A percentile compares a stretch with the other conserved stretches of the same genome.
phyloP scores from a whole-genome alignment of 1,140 invertebrate genomes.

The Choristoneura fumiferana region DNA sequence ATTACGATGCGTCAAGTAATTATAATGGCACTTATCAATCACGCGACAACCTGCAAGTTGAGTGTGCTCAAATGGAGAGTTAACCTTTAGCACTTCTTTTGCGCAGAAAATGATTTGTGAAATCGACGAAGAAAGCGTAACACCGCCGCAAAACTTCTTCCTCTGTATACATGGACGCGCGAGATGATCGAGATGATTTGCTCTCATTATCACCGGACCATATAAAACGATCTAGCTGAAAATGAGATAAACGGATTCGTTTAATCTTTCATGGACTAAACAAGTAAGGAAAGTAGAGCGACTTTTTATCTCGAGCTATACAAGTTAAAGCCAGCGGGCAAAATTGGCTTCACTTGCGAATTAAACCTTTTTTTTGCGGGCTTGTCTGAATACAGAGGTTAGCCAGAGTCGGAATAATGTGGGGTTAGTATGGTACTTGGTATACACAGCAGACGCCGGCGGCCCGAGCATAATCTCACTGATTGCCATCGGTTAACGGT shows the following conservation, averaged over 20 bases:
- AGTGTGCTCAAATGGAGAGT: not conserved
- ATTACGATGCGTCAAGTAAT: slow-evolving; percentile 26
- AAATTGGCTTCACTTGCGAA: too few relatives aligned
- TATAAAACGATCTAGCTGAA: slow-evolving; percentile 12
- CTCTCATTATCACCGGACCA: slow-evolving; percentile 13
- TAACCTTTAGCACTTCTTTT: not conserved
- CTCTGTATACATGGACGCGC: not conserved
- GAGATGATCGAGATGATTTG: slow-evolving; percentile 13
- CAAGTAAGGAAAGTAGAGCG: not conserved
- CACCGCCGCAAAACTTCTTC: slow-evolving; percentile 1
- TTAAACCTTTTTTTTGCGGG: too few relatives aligned
- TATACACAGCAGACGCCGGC: not conserved
- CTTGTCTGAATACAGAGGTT: too few relatives aligned
- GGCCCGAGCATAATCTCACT: slow-evolving; percentile 32
- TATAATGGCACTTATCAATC: slow-evolving; percentile 17
- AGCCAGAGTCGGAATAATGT: too few relatives aligned
- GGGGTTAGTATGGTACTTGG: too few relatives aligned
- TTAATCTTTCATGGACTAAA: not conserved
- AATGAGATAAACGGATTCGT: not conserved
- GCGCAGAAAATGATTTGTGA: not conserved
- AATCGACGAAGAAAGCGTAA: slow-evolving; percentile 8
- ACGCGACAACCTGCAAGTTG: slow-evolving; percentile 8
- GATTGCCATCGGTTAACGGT: slow-evolving; percentile 47
- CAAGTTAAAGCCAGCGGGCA: too few relatives aligned
- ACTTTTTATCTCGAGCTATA: too few relatives aligned